Evolutionary conservation across 2,113 vertebrate genomes (phyloP).

Genomic region (Choloepus hoffmanni): DNA sequence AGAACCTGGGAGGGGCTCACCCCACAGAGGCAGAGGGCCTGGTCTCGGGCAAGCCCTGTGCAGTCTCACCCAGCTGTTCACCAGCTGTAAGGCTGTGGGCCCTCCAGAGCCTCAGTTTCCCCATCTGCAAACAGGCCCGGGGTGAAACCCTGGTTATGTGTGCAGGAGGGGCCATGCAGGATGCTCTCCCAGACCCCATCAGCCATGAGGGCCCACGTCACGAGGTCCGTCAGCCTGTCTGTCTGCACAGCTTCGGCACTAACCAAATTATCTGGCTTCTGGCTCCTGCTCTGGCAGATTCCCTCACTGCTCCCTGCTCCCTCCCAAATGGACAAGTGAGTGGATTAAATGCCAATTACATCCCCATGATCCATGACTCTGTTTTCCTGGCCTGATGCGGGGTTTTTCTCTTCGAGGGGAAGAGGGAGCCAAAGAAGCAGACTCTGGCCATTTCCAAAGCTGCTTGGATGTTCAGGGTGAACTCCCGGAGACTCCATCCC

Average conservation of each 20-base stretch:
- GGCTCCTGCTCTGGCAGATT: not conserved
- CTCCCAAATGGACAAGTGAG: not conserved
- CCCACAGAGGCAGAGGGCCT: not conserved
- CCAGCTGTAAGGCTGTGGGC: accelerated
- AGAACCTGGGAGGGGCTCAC: not conserved
- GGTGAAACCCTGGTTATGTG: not conserved
- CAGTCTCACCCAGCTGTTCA: not conserved
- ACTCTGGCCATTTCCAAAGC: not conserved
- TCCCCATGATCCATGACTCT: not conserved
- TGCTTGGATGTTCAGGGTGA: too few species aligned
- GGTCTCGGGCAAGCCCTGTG: accelerated
- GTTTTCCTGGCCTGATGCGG: not conserved
- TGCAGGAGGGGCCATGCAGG: not conserved
- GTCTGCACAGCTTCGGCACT: not conserved
- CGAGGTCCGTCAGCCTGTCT: not conserved
- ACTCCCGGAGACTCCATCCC: too few species aligned
- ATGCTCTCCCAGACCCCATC: too few species aligned
- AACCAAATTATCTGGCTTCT: slow-evolving; percentile 39
- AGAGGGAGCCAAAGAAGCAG: not conserved
- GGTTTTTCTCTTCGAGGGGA: not conserved
- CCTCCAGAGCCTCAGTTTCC: not conserved
- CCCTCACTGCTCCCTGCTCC: not conserved
- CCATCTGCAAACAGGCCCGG: too few species aligned
- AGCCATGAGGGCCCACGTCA: not conserved
- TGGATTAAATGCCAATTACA: not conserved